These are phyloP conservation scores for Oplegnathus fasciatus DNA, from an alignment of 2,113 vertebrate species.

Conservation along the genomic window DNA sequence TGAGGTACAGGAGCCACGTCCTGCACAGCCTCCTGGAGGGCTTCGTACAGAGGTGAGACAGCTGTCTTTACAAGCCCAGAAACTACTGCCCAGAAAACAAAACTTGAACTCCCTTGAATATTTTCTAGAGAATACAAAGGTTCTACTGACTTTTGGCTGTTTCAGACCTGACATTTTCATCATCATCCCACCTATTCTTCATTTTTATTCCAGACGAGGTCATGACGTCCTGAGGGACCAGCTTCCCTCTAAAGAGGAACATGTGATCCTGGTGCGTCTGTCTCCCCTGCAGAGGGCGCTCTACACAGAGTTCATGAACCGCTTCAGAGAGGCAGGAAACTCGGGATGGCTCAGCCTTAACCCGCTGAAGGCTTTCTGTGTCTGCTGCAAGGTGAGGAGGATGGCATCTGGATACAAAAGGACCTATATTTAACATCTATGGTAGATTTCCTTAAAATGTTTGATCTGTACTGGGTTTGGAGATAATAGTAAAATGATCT, in stretches of 20 bases:
- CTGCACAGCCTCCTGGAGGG: conserved; percentile 97
- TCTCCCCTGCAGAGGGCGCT: conserved; percentile 94
- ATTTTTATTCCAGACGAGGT: conserved; percentile 86
- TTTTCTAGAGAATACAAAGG: neutral
- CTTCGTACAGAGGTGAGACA: conserved; percentile 96
- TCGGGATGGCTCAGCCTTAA: conserved; percentile 96
- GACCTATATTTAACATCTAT: neutral
- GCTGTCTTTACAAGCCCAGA: neutral
- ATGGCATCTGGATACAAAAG: neutral
- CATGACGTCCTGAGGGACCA: conserved; percentile 94
- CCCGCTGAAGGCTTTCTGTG: conserved; percentile 96
- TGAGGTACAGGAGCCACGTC: conserved; percentile 98
- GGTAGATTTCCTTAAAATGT: neutral
- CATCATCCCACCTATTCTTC: neutral
- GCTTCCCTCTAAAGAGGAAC: conserved; percentile 94
- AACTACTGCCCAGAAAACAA: neutral
- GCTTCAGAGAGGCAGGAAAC: conserved; percentile 95
- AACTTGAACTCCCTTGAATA: neutral
- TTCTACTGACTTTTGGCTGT: neutral
- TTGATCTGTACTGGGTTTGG: neutral
- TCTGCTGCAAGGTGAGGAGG: conserved; percentile 92
- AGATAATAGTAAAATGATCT: too few relatives aligned
- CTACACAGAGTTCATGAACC: conserved; percentile 96
- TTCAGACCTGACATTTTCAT: too few relatives aligned
- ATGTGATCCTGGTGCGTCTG: conserved; percentile 94